phyloP scores from a whole-genome alignment of 1,140 invertebrate species.

The Orussus abietinus region DNA sequence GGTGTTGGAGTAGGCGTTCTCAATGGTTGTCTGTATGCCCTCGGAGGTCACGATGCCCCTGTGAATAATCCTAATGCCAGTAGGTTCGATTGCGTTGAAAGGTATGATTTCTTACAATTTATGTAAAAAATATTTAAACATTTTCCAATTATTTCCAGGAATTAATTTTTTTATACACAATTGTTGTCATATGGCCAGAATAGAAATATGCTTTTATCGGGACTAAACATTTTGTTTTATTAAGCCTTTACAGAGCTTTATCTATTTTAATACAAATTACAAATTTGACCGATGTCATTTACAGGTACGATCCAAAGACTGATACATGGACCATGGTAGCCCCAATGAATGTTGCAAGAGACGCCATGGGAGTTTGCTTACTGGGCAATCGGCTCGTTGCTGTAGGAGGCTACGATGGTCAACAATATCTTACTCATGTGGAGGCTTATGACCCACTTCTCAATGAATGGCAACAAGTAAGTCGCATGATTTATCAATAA shows the following conservation, averaged over 20 bases:
- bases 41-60: conserved; percentile 87
- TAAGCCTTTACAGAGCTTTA: too few species aligned
- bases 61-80: conserved; percentile 77
- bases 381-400: conserved; percentile 86
- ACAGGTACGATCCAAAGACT: conserved; percentile 68
- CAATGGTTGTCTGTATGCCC: conserved; percentile 78
- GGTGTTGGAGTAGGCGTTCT: conserved; percentile 84
- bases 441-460: conserved; percentile 89
- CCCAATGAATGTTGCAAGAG: conserved; percentile 78
- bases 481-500: conserved; percentile 7
- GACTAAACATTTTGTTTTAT: too few species aligned
- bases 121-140: too few species aligned
- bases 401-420: conserved; percentile 95
- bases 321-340: conserved; percentile 90
- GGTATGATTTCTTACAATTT: conserved; percentile 74
- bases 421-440: conserved; percentile 83
- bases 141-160: too few species aligned
- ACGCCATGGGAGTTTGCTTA: conserved; percentile 87
- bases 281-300: conserved; percentile 11
- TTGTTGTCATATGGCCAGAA: too few species aligned
- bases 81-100: conserved; percentile 87
- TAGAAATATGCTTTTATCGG: too few species aligned
- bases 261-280: too few species aligned
- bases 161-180: too few species aligned
- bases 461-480: conserved; percentile 80